Conservation (phyloP, 2,888 invertebrate genomes). For the Drosophila nr. perissopoda region DNA sequence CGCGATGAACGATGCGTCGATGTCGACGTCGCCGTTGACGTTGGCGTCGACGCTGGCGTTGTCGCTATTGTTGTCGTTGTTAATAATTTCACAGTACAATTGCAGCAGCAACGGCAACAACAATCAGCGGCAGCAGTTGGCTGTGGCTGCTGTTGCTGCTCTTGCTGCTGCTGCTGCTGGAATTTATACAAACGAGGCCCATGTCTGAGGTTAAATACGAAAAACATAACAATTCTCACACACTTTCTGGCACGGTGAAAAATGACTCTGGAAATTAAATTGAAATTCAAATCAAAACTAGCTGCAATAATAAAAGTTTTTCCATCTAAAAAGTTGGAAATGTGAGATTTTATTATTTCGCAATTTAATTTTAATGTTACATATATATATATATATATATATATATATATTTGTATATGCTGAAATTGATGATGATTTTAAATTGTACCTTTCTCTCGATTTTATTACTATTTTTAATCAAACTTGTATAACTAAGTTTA, state of each 20-base stretch:
- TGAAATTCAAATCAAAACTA: not conserved
- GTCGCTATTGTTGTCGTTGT: slow-evolving; percentile 54
- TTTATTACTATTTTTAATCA: not conserved
- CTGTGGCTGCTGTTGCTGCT: slow-evolving; percentile 42
- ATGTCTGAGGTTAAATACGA: slow-evolving; percentile 81
- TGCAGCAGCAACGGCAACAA: slow-evolving; percentile 53
- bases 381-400: not conserved
- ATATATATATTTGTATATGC: rapidly evolving
- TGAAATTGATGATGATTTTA: not conserved
- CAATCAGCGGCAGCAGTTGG: slow-evolving; percentile 59
- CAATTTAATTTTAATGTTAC: not conserved
- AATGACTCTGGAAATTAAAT: not conserved
- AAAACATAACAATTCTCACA: slow-evolving; percentile 74
- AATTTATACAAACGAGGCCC: slow-evolving; percentile 80
- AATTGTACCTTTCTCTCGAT: not conserved
- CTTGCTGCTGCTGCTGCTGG: slow-evolving; percentile 52
- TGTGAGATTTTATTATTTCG: not conserved
- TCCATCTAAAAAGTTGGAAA: not conserved
- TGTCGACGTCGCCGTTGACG: slow-evolving; percentile 27
- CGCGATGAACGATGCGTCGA: slow-evolving; percentile 80
- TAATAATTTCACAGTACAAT: slow-evolving; percentile 75
- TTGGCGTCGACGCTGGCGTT: slow-evolving; percentile 26
- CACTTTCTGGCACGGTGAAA: not conserved
- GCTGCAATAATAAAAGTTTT: not conserved
- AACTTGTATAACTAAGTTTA: not conserved